Base-by-base conservation (phyloP, 2,888 invertebrate genomes). In the Pandemis cinnamomeana region DNA sequence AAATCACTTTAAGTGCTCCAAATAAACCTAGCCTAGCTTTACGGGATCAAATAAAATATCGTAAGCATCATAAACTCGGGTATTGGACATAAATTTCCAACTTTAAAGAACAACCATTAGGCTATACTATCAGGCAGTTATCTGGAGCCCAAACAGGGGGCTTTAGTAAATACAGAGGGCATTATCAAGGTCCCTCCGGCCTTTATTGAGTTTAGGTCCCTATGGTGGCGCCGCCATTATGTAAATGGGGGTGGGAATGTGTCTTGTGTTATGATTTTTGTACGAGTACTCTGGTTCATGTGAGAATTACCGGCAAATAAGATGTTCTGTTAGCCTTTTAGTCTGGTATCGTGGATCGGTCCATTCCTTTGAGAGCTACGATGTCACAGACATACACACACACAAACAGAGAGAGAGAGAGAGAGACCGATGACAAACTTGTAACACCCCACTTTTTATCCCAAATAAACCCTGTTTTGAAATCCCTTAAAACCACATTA, bases 191-290 rank as follows among this genome's bases (percentile, higher is more conserved):
- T 68, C 72, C 72, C 69, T 60, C 58, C 53, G 60, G 64, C 60
- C 72, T 64, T 69, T 73, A 73, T 69, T 69, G 72, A 72, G 72
- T 72, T 72, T 51, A 63, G 64, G 51, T 46, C 69, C 69, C 67
- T 53, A 68, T 68, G 63, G 63, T 48, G 68, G 63, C 69, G 69
- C 15, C 69, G 8, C 69, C 72, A 73, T 73, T 69, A 73, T 69
- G 72, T 58, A 69, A 73, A 73, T 73, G 64, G 63, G n/a, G 48
- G 6, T n/a, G 68, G 69, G 60, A 69, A 72, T 71, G 62, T 63
- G 68, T 64, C 64, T 69, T 60, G 51, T 58, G 58, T 64, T 69
- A 72, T 69, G 68, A 69, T 73, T 69, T 64, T 69, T 51, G 42
- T 5, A 20, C 20, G 20, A 20, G 20, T 64, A 41, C 27, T 13